Conservation (phyloP, 2,888 invertebrate genomes). For the Tachina fera region DNA sequence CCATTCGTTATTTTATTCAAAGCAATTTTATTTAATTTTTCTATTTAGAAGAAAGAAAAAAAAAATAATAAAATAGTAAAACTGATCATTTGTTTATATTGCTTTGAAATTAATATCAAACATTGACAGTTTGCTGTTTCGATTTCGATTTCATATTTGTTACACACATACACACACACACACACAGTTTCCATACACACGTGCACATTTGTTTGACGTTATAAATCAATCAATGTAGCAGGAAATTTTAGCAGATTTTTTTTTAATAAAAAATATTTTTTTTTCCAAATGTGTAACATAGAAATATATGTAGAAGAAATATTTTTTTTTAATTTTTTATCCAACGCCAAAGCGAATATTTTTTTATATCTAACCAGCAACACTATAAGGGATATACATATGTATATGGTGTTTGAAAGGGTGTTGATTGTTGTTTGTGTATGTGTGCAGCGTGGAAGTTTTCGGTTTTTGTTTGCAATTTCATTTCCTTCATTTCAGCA, state of each 20-base stretch:
- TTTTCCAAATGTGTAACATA: conserved; percentile 7
- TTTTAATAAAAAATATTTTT: not conserved
- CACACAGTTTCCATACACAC: not conserved
- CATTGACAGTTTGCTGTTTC: conserved; percentile 53
- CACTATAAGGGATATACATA: not conserved
- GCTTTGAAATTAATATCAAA: conserved; percentile 69
- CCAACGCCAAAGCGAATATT: conserved; percentile 15
- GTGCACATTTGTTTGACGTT: conserved; percentile 17
- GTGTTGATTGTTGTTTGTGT: not conserved
- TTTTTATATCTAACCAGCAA: not conserved
- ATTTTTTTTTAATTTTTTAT: not conserved
- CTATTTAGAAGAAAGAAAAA: not conserved
- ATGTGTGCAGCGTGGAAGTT: not conserved
- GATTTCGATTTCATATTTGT: conserved; percentile 31
- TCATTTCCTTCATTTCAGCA: conserved; percentile 33
- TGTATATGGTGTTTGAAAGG: not conserved
- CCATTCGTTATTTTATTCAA: conserved; percentile 23
- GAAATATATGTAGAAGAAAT: not conserved
- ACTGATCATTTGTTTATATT: conserved; percentile 62
- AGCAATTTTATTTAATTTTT: not conserved
- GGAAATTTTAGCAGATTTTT: conserved; percentile 54
- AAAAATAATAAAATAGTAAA: not conserved
- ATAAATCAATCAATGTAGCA: conserved; percentile 65
- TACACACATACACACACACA: not conserved
- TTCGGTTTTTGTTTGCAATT: not conserved